Conservation (phyloP, 2,113 vertebrate species). For the Amazona guildingii region DNA sequence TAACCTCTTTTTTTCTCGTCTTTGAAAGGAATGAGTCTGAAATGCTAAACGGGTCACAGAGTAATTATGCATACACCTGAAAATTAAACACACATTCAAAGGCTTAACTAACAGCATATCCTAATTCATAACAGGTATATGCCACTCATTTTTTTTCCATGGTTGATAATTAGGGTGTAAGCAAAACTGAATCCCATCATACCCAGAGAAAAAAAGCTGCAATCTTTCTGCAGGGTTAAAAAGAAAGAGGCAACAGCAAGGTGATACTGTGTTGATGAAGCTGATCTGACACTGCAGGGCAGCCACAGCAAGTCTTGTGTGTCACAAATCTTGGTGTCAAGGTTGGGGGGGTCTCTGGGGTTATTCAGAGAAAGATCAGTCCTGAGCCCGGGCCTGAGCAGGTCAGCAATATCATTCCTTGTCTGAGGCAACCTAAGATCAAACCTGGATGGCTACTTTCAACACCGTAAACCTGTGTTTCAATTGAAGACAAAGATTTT, state of each 20-base stretch:
- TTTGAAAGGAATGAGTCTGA: constrained; percentile 39
- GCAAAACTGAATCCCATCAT: not conserved
- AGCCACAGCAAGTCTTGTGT: not conserved
- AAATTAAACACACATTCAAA: constrained; percentile 51
- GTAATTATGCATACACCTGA: constrained; percentile 46
- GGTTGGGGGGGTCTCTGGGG: not conserved
- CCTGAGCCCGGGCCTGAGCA: not conserved
- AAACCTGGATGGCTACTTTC: not conserved
- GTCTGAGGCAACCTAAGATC: not conserved
- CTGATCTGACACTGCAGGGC: not conserved
- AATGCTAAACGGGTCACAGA: constrained; percentile 51
- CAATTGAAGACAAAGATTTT: not conserved
- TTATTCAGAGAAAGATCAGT: not conserved
- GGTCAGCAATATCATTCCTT: not conserved
- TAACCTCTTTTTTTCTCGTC: not conserved
- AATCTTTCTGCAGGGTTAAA: not conserved
- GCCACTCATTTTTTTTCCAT: not conserved
- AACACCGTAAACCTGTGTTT: rapidly evolving
- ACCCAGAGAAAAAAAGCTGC: not conserved
- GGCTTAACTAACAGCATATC: constrained; percentile 28
- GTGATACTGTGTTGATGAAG: not conserved
- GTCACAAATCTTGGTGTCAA: not conserved
- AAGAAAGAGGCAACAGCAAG: not conserved
- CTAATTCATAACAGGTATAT: constrained; percentile 15
- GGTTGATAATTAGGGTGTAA: not conserved